Evolutionary conservation across 2,888 invertebrate species (phyloP), one percentile per base, ranked within the genome.

Genomic region (Andrena chrysosceles): DNA sequence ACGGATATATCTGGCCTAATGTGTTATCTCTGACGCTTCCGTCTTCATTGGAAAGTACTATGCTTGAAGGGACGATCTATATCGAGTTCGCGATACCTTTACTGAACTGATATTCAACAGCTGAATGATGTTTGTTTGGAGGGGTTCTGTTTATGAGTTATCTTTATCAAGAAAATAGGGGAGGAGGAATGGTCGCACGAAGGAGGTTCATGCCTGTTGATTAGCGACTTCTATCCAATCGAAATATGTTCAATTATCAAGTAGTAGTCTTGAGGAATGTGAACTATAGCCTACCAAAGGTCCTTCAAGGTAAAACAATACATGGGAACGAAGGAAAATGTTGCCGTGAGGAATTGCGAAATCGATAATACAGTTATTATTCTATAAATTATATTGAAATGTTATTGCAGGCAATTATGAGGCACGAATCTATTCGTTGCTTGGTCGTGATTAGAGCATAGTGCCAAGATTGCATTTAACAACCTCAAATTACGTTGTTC

Each of bases 401-500:
- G 74, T 71, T 68, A 42, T 35, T 26, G 7, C 33, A n/a, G 56
- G 10, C 33, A 23, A 77, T 68, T 48, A 62, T 59, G 59, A 75
- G 59, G 70, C 31, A 72, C 42, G 59, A 73, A 86, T 77, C 79
- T 76, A 60, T 69, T 67, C 56, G 71, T 78, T 67, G 79, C 83
- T 75, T 70, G 64, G 68, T 69, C 63, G 26, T 78, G 79, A 75
- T 81, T 81, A 86, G 78, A 59, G 54, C 69, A 56, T 72, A 62
- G 68, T 64, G 68, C 31, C 66, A 77, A 88, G 81, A 86, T 80
- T 70, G 68, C 59, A 48, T 52, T 77, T 68, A 85, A 82, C 77
- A 81, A 87, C 83, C 85, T 79, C 71, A 76, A 83, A 89, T 87
- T 81, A 87, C 77, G 48, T 89, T 74, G 81, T 79, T 62, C 75